Evolutionary conservation across 2,888 invertebrate genomes (phyloP).

Genomic region (Trachelus troglodyta): DNA sequence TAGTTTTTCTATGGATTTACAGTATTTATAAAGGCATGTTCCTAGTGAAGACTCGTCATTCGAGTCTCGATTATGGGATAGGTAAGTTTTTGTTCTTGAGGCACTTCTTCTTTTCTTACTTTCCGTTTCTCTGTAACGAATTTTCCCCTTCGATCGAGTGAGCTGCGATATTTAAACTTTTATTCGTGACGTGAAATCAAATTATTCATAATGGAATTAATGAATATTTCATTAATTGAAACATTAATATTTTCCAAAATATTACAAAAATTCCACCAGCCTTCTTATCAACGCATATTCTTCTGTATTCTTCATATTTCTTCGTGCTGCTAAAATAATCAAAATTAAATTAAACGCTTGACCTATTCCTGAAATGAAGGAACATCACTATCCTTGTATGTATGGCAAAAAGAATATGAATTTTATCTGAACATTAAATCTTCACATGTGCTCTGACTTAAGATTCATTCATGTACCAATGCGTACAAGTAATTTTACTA

Average conservation of each 20-base stretch:
- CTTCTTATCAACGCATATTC: not conserved
- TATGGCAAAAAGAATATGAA: too few species aligned
- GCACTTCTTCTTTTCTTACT: constrained; percentile 44
- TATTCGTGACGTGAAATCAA: not conserved
- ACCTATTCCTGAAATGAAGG: not conserved
- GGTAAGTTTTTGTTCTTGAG: constrained; percentile 37
- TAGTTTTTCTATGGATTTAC: not conserved
- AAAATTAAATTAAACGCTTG: constrained; percentile 9
- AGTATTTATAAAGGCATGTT: constrained; percentile 40
- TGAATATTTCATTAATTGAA: not conserved
- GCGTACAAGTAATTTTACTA: constrained; percentile 14
- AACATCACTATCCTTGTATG: not conserved
- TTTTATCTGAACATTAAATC: not conserved
- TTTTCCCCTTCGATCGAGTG: not conserved
- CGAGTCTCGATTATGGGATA: constrained; percentile 38
- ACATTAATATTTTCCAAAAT: not conserved
- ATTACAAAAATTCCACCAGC: not conserved
- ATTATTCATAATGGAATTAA: constrained; percentile 16
- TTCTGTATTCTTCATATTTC: not conserved
- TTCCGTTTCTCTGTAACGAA: constrained; percentile 44
- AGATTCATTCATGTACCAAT: not conserved
- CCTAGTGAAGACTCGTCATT: constrained; percentile 37
- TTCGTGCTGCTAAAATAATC: not conserved
- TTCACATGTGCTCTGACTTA: not conserved
- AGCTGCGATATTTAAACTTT: not conserved